A percentile compares a stretch with the other conserved stretches of the same genome.
Conservation (phyloP, 2,113 vertebrate genomes). For the Microcebus lehilahytsara region DNA sequence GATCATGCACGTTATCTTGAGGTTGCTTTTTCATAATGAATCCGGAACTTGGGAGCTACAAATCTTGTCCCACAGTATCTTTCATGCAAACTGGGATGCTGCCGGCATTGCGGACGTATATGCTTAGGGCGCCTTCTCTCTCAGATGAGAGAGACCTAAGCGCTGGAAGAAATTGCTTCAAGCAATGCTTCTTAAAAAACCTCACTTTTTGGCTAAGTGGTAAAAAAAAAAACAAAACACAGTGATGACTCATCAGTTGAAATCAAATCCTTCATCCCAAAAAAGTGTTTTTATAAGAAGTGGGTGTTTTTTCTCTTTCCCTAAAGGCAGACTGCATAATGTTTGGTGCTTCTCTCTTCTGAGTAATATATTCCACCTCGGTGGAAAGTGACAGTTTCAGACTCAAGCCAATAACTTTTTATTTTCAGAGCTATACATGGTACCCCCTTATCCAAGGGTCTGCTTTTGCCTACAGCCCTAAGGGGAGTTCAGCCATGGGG, state of each 20-base stretch:
- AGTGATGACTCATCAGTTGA: slow-evolving; percentile 68
- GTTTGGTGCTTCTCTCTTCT: slow-evolving; percentile 72
- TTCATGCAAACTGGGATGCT: neutral
- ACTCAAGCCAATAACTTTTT: neutral
- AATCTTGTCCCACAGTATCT: neutral
- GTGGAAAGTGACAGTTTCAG: slow-evolving; percentile 53
- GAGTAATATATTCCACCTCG: slow-evolving; percentile 66
- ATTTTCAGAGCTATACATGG: slow-evolving; percentile 45
- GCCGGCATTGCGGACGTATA: neutral
- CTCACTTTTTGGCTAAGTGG: slow-evolving; percentile 48
- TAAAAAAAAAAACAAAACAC: slow-evolving; percentile 64
- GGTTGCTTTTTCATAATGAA: neutral
- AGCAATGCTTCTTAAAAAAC: slow-evolving; percentile 60
- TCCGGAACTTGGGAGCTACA: neutral
- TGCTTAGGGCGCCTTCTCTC: neutral
- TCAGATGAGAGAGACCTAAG: neutral
- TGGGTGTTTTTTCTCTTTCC: slow-evolving; percentile 49
- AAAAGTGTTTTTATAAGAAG: slow-evolving; percentile 74
- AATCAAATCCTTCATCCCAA: slow-evolving; percentile 62
- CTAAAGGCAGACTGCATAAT: slow-evolving; percentile 52
- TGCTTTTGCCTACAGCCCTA: slow-evolving; percentile 36
- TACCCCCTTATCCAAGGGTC: slow-evolving; percentile 5
- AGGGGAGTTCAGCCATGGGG: slow-evolving; percentile 11
- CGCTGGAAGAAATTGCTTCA: slow-evolving; percentile 47
- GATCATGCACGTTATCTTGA: neutral